Conservation (phyloP, 2,113 vertebrate species). For the Spheniscus mendiculus region DNA sequence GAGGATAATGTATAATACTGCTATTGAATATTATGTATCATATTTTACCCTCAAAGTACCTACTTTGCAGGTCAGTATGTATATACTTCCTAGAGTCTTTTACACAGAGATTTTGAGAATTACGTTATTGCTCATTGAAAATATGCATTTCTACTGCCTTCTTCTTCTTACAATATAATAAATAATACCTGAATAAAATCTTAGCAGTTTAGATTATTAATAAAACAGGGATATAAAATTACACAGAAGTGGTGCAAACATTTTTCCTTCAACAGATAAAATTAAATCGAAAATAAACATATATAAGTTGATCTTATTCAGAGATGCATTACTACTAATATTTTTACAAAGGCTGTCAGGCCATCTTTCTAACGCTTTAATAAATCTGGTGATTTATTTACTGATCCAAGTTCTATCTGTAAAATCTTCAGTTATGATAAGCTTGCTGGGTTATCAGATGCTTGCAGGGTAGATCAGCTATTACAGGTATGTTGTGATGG, state of each 20-base stretch:
- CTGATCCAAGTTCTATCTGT: constrained; percentile 13
- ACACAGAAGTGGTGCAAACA: neutral
- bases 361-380: constrained; percentile 29
- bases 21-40: neutral
- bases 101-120: neutral
- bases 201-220: constrained; percentile 20
- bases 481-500: constrained; percentile 2
- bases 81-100: neutral
- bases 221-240: neutral
- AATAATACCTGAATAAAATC: neutral
- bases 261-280: constrained; percentile 15
- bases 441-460: neutral
- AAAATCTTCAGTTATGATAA: constrained; percentile 54
- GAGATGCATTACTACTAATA: neutral
- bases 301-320: constrained; percentile 3
- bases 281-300: constrained; percentile 35
- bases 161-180: constrained; percentile 20
- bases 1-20: neutral
- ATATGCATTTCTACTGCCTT: neutral
- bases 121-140: neutral
- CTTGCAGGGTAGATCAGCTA: constrained; percentile 23
- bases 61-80: neutral
- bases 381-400: constrained; percentile 53
- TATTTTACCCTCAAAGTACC: neutral
- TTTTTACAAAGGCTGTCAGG: constrained; percentile 4